These are phyloP conservation scores for Archocentrus centrarchus DNA, from an alignment of 2,113 vertebrate genomes.

Conservation along the genomic window DNA sequence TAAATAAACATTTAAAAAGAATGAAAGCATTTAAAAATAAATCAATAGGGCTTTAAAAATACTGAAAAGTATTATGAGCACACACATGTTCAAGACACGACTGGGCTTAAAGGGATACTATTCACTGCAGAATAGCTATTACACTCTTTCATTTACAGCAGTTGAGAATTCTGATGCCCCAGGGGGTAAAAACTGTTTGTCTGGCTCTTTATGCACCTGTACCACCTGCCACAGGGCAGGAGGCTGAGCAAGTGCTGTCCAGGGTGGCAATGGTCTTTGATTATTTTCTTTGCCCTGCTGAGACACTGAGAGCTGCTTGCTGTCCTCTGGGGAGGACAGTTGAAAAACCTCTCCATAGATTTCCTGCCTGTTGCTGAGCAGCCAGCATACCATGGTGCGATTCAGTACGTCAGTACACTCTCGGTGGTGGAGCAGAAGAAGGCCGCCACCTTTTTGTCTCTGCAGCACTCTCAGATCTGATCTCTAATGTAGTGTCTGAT, in stretches of 20 bases:
- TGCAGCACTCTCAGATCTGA: not conserved
- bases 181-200: fast-evolving
- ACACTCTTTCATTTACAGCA: not conserved
- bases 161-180: not conserved
- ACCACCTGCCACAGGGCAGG: not conserved
- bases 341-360: not conserved
- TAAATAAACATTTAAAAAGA: no score
- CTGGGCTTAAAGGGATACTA: not conserved
- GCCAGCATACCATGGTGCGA: not conserved
- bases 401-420: not conserved
- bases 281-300: constrained; percentile 12
- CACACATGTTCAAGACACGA: not conserved
- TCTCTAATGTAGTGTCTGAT: not conserved
- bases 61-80: not conserved
- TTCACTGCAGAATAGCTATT: not conserved
- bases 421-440: not conserved
- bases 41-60: not conserved
- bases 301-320: not conserved
- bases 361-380: not conserved
- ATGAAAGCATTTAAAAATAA: no score
- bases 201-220: not conserved
- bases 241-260: not conserved
- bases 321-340: not conserved
- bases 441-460: no score
- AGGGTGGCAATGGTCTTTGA: not conserved